Conservation (phyloP, 2,113 vertebrate species). For the Psittacula cyanocephala region DNA sequence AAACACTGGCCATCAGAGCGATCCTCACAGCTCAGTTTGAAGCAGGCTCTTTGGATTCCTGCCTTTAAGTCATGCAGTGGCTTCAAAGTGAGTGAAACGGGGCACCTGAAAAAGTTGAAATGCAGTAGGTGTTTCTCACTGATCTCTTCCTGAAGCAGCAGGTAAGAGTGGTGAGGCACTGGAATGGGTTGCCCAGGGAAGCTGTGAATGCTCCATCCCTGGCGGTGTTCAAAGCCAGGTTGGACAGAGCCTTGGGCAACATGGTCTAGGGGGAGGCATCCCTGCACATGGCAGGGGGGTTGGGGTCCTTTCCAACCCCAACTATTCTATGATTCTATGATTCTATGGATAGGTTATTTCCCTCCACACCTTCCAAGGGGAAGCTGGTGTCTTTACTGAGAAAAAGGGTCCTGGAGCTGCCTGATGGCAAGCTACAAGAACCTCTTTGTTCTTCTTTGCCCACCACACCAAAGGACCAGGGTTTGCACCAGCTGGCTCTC, state of each 20-base stretch:
- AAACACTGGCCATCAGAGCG: not conserved
- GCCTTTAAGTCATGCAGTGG: not conserved
- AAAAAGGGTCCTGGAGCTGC: not conserved
- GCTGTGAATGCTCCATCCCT: not conserved
- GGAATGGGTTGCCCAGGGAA: not conserved
- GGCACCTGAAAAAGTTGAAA: not conserved
- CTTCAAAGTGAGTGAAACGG: not conserved
- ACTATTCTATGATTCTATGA: not conserved
- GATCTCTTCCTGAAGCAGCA: not conserved
- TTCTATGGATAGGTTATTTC: not conserved
- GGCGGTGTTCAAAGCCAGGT: not conserved
- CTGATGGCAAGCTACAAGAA: not conserved
- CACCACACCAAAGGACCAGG: not conserved
- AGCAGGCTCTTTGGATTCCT: constrained; percentile 26
- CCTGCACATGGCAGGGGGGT: not conserved
- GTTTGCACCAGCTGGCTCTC: not conserved
- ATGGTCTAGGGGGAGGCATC: not conserved
- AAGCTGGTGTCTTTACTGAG: not conserved
- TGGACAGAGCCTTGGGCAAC: not conserved
- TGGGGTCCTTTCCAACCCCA: not conserved
- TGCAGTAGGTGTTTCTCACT: not conserved
- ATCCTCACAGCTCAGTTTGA: not conserved
- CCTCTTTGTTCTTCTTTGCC: not conserved
- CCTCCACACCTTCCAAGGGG: not conserved
- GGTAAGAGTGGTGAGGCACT: too few relatives aligned